Evolutionary conservation across 2,113 vertebrate species (phyloP).

Genomic region (Cochlearius cochlearius): DNA sequence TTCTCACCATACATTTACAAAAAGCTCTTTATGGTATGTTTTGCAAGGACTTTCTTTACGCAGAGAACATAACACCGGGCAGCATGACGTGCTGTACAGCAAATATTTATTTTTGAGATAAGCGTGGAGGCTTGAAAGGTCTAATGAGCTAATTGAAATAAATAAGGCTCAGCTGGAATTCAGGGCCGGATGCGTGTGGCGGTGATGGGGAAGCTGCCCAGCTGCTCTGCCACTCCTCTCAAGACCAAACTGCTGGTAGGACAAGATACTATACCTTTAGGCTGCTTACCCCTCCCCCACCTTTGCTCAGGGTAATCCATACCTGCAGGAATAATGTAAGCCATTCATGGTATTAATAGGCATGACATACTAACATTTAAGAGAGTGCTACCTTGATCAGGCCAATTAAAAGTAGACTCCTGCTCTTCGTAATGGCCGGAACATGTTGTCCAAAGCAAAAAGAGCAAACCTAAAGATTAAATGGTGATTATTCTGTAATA

Average conservation of each 20-base stretch:
- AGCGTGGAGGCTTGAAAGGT: conserved; percentile 1
- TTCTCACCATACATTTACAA: not conserved
- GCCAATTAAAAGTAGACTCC: not conserved
- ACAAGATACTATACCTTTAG: not conserved
- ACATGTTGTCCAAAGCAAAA: not conserved
- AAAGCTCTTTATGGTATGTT: not conserved
- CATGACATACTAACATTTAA: not conserved
- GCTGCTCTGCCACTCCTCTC: not conserved
- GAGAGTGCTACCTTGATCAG: not conserved
- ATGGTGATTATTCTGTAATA: not conserved
- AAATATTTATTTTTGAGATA: conserved; percentile 49
- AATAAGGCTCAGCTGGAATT: conserved; percentile 30
- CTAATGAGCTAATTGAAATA: conserved; percentile 53
- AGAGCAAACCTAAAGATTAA: not conserved
- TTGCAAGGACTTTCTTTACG: conserved; percentile 12
- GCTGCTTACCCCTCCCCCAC: not conserved
- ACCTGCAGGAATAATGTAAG: not conserved
- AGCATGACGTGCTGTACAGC: not conserved
- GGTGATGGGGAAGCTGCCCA: not conserved
- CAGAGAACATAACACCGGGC: not conserved
- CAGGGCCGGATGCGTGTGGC: not conserved
- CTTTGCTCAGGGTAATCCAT: not conserved
- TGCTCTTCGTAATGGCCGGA: not conserved
- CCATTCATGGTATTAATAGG: not conserved
- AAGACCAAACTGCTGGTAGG: not conserved